Evolutionary conservation across 2,113 vertebrate species (phyloP), one percentile per base, ranked within the genome.

Genomic region (Tachysurus vachellii): DNA sequence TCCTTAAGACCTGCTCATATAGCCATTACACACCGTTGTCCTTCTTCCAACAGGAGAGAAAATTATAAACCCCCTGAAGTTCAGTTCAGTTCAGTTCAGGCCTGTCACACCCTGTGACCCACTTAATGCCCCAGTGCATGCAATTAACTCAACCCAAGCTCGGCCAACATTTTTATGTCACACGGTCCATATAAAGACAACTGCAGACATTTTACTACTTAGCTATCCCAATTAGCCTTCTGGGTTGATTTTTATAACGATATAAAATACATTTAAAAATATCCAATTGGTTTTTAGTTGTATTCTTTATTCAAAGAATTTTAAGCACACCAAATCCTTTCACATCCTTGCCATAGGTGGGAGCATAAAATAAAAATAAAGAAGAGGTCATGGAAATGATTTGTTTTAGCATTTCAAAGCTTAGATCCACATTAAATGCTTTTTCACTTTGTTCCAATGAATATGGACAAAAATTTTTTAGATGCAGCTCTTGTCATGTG

Each of bases 111-210:
- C 53, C 70, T 85, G 76, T 88, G 89, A 86, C 89, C 89, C 89
- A 90, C 26, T 90, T 90, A 88, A 88, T 36, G 89, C 76, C 77
- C 83, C 76, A 87, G 79, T 82, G 87, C 66, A 88, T 86, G 70
- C 82, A 90, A 88, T 90, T 88, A 90, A 76, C 82, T 85, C 84
- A 21, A 53, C 31, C 71, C 70, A 83, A 57, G 11, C 70, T 61
- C 23, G 26, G 21, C 80, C 36, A 73, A 84, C 53, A 64, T 64
- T 85, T 54, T 79, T 53, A 62, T 59, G 83, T 28, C 28, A 76
- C 28, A 82, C 17, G 31, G 66, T 54, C 16, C 44, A 53, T 59
- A 56, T 57, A 57, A 56, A 26, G 3, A 13, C 13, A 21, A 42
- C 79, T 61, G 31, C 21, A 5, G 16, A 31, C 56, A 5, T 21